Conservation (phyloP, 2,113 vertebrate genomes). For the Damaliscus lunatus region DNA sequence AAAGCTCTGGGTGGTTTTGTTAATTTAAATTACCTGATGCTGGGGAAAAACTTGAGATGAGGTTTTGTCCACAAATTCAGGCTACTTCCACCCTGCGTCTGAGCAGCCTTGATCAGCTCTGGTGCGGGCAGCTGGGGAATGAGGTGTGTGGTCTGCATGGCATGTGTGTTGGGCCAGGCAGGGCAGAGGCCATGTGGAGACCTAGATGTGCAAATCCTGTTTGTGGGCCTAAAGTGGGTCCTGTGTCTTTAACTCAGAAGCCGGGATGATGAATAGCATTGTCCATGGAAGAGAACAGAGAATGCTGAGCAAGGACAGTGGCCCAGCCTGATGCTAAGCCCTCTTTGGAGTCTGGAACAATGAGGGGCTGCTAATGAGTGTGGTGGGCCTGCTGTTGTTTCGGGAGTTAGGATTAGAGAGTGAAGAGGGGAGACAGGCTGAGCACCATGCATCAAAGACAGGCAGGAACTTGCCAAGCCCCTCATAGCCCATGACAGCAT, state of each 20-base stretch:
- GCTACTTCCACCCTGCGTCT: accelerated
- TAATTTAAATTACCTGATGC: conserved; percentile 57
- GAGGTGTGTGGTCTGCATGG: accelerated
- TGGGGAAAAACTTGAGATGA: background rate
- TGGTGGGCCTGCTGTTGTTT: background rate
- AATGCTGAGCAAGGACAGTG: background rate
- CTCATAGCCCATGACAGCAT: background rate
- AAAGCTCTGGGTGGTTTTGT: conserved; percentile 56
- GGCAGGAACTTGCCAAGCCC: background rate
- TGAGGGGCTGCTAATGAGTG: background rate
- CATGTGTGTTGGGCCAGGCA: too few species aligned
- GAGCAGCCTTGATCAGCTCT: background rate
- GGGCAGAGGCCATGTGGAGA: background rate
- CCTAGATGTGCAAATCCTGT: background rate
- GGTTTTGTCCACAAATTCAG: background rate
- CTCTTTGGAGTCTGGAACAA: background rate
- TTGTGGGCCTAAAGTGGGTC: background rate
- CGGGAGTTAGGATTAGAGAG: background rate
- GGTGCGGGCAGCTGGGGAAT: too few species aligned
- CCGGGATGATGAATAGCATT: background rate
- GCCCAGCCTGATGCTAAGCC: background rate
- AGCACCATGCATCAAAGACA: background rate
- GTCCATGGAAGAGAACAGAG: background rate
- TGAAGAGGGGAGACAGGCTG: background rate
- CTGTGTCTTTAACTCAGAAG: background rate